A percentile compares a stretch with the other conserved stretches of the same genome.
Conservation (phyloP, 2,888 invertebrate genomes). For the Parnassius orleans region DNA sequence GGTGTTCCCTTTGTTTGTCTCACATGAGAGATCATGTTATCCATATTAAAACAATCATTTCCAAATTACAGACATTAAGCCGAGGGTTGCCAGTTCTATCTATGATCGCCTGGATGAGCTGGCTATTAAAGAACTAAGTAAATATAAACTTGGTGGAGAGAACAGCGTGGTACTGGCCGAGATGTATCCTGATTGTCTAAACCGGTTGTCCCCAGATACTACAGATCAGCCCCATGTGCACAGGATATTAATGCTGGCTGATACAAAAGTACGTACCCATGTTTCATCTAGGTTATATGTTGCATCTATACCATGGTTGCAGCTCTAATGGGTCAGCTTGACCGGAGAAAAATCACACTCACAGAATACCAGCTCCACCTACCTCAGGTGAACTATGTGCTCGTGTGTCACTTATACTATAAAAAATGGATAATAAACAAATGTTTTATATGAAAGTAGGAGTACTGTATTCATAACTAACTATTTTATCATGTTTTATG, state of each 20-base stretch:
- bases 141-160: conserved; percentile 78
- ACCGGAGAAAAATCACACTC: too few relatives aligned
- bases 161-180: conserved; percentile 83
- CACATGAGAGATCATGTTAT: too few relatives aligned
- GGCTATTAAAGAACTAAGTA: conserved; percentile 68
- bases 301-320: too few relatives aligned
- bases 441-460: too few relatives aligned
- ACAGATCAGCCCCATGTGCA: conserved; percentile 77
- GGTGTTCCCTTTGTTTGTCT: too few relatives aligned
- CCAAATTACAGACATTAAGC: conserved; percentile 75
- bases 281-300: too few relatives aligned
- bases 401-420: too few relatives aligned
- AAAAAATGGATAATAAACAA: too few relatives aligned
- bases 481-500: conserved; percentile 8
- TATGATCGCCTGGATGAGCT: conserved; percentile 81
- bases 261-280: conserved; percentile 74
- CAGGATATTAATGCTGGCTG: conserved; percentile 84
- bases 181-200: conserved; percentile 83
- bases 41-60: background rate
- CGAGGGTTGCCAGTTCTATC: conserved; percentile 76
- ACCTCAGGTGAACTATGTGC: too few relatives aligned
- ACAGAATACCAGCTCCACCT: too few relatives aligned
- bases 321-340: too few relatives aligned
- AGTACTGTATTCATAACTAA: too few relatives aligned
- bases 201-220: conserved; percentile 77